Base-by-base conservation (phyloP, 2,113 vertebrate species). In the Colistium nudipinnis region DNA sequence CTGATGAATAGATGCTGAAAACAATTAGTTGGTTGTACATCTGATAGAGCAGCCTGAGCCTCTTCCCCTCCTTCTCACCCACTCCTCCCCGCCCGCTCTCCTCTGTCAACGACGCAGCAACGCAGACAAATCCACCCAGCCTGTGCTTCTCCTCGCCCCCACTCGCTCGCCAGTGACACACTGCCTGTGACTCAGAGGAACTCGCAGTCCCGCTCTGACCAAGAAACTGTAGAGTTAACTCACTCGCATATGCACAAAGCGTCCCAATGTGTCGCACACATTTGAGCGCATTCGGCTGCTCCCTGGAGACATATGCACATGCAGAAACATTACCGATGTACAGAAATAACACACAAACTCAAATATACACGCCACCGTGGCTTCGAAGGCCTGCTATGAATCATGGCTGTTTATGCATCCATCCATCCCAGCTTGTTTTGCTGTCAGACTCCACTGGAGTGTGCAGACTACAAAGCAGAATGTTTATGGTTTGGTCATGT, bases 391-490 rank as follows among this genome's bases (percentile, higher is more conserved):
- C 86, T 86, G 82, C 57, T 76, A 48, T 84, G 82, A 88, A 84
- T 85, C 84, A 84, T 19, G 74, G 48, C 48, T 85, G 81, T 89
- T 86, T 84, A 83, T 79, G 72, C 56, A 74, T 85, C 80, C 81
- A 76, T 87, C 82, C 80, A 78, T 82, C 62, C 57, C 4, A 16
- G 62, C 80, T 67, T 72, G 60, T 84, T 84, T 54, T 31, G 45
- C 80, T 74, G 84, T 86, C 87, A 76, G 80, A 74, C 69, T 51
- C 60, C 80, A 70, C 12, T 36, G 74, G 60, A 77, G 79, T 74
- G 79, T 74, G 84, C 55, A 28, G 71, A 63, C 49, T 80, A 74
- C 82, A 83, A 78, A 83, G 81, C 83, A 35, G 68, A 45, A 36
- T 87, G 84, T 82, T 91, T 80, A 90, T 62, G 62, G 55, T 47